Conservation (phyloP, 1,140 invertebrate genomes). For the Rhyacophila brunnea region DNA sequence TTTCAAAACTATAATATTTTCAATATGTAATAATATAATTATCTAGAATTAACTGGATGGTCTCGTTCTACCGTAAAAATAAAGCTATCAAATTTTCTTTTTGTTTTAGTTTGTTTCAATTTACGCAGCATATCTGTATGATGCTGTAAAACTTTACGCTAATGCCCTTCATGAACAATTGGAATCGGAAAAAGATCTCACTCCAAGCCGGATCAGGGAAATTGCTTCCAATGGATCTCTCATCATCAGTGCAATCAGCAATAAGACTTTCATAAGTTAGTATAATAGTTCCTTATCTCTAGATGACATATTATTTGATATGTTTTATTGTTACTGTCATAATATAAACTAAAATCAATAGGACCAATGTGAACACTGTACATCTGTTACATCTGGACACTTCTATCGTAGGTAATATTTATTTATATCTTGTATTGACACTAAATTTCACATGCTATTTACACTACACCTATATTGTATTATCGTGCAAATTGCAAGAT, state of each 20-base stretch:
- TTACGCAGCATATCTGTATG: slow-evolving; percentile 94
- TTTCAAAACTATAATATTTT: too few relatives aligned
- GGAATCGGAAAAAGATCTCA: slow-evolving; percentile 58
- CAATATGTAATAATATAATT: too few relatives aligned
- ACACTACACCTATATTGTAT: too few relatives aligned
- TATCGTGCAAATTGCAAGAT: too few relatives aligned
- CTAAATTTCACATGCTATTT: too few relatives aligned
- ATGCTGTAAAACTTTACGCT: slow-evolving; percentile 91
- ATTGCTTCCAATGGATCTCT: slow-evolving; percentile 74
- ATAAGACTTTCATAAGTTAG: slow-evolving; percentile 77
- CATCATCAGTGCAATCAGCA: slow-evolving; percentile 76
- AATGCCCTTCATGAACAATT: slow-evolving; percentile 77
- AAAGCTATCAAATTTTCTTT: slow-evolving; percentile 26
- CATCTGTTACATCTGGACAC: too few relatives aligned
- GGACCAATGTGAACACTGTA: too few relatives aligned
- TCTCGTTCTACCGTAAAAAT: too few relatives aligned
- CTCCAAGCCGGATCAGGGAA: slow-evolving; percentile 63
- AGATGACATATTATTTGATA: neutral
- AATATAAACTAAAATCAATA: neutral
- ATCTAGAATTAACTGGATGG: too few relatives aligned
- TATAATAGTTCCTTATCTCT: too few relatives aligned
- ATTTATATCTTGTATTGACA: too few relatives aligned
- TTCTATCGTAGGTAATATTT: too few relatives aligned
- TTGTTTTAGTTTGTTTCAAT: slow-evolving; percentile 79
- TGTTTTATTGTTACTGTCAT: neutral